These are phyloP conservation scores for Pardalotus punctatus DNA, from an alignment of 2,113 vertebrate species.

Conservation along the genomic window DNA sequence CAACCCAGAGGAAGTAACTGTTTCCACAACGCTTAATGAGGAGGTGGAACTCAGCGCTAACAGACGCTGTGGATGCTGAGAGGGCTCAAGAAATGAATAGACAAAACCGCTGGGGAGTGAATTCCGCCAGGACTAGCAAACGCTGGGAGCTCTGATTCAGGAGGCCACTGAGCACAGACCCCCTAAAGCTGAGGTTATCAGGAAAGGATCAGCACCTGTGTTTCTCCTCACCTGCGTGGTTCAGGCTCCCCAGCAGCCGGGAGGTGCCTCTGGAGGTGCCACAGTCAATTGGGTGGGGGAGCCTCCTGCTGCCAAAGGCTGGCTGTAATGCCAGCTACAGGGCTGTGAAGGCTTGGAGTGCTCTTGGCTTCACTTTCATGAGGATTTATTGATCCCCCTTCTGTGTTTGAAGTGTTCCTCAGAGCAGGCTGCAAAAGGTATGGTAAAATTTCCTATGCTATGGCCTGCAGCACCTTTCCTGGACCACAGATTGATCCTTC, in stretches of 20 bases:
- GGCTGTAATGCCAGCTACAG: no score
- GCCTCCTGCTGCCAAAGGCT: not conserved
- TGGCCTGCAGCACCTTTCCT: not conserved
- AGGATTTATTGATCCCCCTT: not conserved
- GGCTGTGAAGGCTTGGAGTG: not conserved
- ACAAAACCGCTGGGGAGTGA: not conserved
- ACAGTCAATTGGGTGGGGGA: accelerated
- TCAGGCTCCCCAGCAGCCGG: accelerated
- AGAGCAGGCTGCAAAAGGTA: not conserved
- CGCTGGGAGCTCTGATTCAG: not conserved
- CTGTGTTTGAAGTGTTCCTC: not conserved
- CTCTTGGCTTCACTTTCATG: not conserved
- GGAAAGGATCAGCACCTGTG: not conserved
- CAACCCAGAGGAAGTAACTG: not conserved
- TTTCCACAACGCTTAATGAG: not conserved
- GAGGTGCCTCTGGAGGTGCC: accelerated
- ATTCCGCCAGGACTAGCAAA: not conserved
- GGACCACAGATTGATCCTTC: not conserved
- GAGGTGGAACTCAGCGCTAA: not conserved
- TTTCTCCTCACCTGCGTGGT: accelerated
- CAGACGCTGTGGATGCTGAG: not conserved
- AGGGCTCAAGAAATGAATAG: not conserved
- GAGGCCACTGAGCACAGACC: not conserved
- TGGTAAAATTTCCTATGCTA: not conserved
- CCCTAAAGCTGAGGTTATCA: not conserved